These are phyloP conservation scores for Pontoporia blainvillei DNA, from an alignment of 2,113 vertebrate species.

Conservation along the genomic window DNA sequence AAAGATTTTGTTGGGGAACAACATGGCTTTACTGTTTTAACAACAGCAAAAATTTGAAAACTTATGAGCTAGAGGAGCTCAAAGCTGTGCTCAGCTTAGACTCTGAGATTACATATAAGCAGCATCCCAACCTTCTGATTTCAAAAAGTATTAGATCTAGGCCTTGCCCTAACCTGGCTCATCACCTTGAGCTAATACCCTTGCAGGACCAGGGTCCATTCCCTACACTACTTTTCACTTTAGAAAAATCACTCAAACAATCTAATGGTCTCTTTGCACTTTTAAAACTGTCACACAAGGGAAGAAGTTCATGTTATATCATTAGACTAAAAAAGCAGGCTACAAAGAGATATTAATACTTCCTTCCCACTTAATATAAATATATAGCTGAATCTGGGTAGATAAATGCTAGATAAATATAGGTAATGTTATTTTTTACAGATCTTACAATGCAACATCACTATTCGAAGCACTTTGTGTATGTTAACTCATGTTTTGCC, in stretches of 20 bases:
- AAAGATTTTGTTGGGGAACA: neutral
- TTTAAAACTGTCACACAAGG: neutral
- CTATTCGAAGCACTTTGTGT: neutral
- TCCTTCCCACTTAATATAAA: neutral
- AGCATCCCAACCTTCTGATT: neutral
- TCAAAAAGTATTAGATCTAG: neutral
- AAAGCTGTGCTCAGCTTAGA: neutral
- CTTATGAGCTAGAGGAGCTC: neutral
- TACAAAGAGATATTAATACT: neutral
- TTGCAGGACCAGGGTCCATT: neutral
- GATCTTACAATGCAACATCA: neutral
- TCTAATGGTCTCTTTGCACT: constrained; percentile 4
- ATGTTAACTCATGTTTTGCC: neutral
- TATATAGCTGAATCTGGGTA: neutral
- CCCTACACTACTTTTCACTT: neutral
- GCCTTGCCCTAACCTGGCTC: neutral
- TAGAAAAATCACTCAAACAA: constrained; percentile 24
- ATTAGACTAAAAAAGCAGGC: neutral
- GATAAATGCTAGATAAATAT: neutral
- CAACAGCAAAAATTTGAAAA: neutral
- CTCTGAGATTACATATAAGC: neutral
- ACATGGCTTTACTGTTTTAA: neutral
- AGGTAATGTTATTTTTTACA: neutral
- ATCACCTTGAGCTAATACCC: neutral
- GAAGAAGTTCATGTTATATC: neutral